Evolutionary conservation across 2,797 vertebrate species (phyloP).

Genomic region (Momotus momota): DNA sequence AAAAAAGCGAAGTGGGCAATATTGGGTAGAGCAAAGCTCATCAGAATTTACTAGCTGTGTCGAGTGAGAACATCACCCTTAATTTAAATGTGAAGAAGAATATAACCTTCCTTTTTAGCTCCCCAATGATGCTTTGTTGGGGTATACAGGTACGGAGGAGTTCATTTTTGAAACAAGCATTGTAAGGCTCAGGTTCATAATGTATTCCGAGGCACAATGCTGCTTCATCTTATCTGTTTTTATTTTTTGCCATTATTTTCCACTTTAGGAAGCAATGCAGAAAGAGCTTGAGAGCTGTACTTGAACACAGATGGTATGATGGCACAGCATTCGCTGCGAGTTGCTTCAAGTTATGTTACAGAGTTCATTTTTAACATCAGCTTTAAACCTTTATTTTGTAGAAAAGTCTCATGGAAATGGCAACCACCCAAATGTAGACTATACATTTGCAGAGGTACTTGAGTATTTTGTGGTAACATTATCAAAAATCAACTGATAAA

Average conservation of each 20-base stretch:
- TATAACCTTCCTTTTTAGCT: neutral
- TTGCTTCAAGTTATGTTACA: slow-evolving; percentile 64
- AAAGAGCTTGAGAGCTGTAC: slow-evolving; percentile 39
- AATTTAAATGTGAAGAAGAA: neutral
- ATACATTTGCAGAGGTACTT: neutral
- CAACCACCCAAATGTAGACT: slow-evolving; percentile 52
- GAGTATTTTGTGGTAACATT: neutral
- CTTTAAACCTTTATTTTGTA: slow-evolving; percentile 64
- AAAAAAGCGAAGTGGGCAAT: neutral
- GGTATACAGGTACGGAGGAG: neutral
- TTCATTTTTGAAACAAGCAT: neutral
- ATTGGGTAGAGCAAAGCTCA: neutral
- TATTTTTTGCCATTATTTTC: slow-evolving; percentile 66
- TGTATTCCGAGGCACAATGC: slow-evolving; percentile 9
- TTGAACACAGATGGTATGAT: slow-evolving; percentile 71
- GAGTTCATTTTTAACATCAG: slow-evolving; percentile 70
- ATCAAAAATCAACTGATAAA: slow-evolving; percentile 2
- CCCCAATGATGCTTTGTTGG: neutral
- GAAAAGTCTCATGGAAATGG: slow-evolving; percentile 54
- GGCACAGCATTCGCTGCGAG: slow-evolving; percentile 65
- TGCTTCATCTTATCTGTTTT: slow-evolving; percentile 44
- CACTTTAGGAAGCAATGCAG: slow-evolving; percentile 63
- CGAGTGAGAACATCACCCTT: slow-evolving; percentile 8
- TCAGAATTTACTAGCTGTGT: neutral
- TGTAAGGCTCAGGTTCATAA: neutral